Conservation (phyloP, 2,888 invertebrate species). For the Melieria crassipennis region DNA sequence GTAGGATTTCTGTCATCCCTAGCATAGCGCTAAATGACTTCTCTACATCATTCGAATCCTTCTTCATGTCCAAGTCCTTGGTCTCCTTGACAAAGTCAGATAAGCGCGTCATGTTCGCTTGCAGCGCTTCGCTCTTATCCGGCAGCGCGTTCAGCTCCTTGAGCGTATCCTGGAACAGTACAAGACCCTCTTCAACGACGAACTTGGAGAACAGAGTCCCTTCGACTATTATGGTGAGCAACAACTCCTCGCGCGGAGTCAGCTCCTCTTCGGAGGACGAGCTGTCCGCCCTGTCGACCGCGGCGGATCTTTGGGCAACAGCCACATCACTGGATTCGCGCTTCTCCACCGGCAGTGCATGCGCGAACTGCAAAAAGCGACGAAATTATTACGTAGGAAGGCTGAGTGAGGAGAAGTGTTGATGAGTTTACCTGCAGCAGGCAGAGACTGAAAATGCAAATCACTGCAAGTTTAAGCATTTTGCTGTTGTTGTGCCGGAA, state of each 20-base stretch:
- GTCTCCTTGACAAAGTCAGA: conserved; percentile 11
- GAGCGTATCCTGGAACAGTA: conserved; percentile 13
- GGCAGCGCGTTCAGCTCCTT: conserved; percentile 15
- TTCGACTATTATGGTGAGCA: conserved; percentile 13
- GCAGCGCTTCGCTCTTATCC: conserved; percentile 10
- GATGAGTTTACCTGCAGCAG: no score
- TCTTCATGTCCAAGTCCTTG: not conserved
- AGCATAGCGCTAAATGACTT: conserved; percentile 18
- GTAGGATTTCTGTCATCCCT: conserved; percentile 10
- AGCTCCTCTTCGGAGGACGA: no score
- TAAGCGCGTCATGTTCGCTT: conserved; percentile 21
- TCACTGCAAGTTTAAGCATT: no score
- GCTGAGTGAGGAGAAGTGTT: no score
- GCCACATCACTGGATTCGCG: no score
- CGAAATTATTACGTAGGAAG: no score
- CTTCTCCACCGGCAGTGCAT: no score
- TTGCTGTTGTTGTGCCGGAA: no score
- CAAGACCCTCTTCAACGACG: conserved; percentile 12
- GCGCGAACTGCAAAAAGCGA: no score
- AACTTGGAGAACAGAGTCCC: conserved; percentile 14
- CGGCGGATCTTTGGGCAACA: no score
- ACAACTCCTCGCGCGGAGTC: not conserved
- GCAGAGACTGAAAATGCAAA: no score
- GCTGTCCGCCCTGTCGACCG: no score
- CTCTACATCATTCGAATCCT: not conserved